These are phyloP conservation scores for Urocolius indicus DNA, from an alignment of 2,113 vertebrate genomes.

Conservation along the genomic window DNA sequence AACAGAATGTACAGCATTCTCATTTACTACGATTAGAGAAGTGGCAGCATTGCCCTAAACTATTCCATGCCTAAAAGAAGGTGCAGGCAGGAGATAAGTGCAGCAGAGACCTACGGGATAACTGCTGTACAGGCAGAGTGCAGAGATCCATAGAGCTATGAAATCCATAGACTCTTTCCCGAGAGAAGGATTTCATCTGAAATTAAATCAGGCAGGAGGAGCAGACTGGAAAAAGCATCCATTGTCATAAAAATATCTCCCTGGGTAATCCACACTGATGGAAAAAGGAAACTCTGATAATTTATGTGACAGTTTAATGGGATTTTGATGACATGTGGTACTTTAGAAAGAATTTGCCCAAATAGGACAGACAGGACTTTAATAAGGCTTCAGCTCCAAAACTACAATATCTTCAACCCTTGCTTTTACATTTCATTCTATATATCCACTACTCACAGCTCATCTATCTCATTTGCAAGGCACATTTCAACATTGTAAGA, in stretches of 20 bases:
- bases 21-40: not conserved
- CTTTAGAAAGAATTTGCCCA: constrained; percentile 73
- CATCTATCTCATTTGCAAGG: not conserved
- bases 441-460: not conserved
- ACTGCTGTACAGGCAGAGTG: not conserved
- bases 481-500: not conserved
- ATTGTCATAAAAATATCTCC: constrained; percentile 73
- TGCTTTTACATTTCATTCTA: not conserved
- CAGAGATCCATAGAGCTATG: not conserved
- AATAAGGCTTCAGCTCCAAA: constrained; percentile 59
- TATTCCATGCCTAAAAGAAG: not conserved
- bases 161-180: not conserved
- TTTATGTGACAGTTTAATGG: constrained; percentile 81
- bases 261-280: constrained; percentile 68
- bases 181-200: constrained; percentile 42
- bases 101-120: not conserved
- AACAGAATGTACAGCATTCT: not conserved
- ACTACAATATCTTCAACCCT: constrained; percentile 23
- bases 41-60: not conserved
- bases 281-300: constrained; percentile 75
- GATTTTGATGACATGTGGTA: constrained; percentile 71
- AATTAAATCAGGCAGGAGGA: constrained; percentile 54
- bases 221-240: constrained; percentile 53
- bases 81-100: not conserved
- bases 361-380: constrained; percentile 71